These are phyloP conservation scores for Drosophila nebulosa DNA, from an alignment of 1,140 invertebrate species.

Conservation along the genomic window DNA sequence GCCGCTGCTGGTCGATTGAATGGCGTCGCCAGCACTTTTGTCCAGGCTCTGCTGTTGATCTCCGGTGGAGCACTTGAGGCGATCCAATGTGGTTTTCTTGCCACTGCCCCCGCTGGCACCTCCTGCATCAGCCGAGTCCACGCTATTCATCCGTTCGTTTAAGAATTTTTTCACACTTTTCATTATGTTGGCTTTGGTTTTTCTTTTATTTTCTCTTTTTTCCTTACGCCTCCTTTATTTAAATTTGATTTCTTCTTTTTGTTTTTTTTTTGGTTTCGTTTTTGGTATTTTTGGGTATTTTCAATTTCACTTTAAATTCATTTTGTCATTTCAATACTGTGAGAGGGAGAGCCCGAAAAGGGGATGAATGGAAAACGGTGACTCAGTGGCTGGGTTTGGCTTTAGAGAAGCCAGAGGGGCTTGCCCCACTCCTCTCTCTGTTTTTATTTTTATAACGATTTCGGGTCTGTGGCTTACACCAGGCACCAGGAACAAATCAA, in stretches of 20 bases:
- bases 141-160: slow-evolving; percentile 74
- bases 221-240: background rate
- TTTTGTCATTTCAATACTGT: background rate
- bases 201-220: background rate
- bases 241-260: slow-evolving; percentile 36
- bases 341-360: background rate
- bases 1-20: background rate
- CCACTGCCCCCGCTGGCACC: background rate
- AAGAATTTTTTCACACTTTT: slow-evolving; percentile 80
- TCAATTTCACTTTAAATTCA: slow-evolving; percentile 21
- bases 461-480: background rate
- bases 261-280: background rate
- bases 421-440: background rate
- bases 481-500: slow-evolving; percentile 2
- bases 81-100: slow-evolving; percentile 53
- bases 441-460: background rate
- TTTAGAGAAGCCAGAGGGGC: background rate
- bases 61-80: slow-evolving; percentile 39
- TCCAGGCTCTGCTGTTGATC: slow-evolving; percentile 11
- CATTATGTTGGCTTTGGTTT: slow-evolving; percentile 36
- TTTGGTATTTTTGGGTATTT: slow-evolving; percentile 22
- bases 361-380: background rate
- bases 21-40: background rate
- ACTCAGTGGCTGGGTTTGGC: background rate
- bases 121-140: slow-evolving; percentile 52